Evolutionary conservation across 2,888 invertebrate species (phyloP).

Genomic region (Cetonia aurata): DNA sequence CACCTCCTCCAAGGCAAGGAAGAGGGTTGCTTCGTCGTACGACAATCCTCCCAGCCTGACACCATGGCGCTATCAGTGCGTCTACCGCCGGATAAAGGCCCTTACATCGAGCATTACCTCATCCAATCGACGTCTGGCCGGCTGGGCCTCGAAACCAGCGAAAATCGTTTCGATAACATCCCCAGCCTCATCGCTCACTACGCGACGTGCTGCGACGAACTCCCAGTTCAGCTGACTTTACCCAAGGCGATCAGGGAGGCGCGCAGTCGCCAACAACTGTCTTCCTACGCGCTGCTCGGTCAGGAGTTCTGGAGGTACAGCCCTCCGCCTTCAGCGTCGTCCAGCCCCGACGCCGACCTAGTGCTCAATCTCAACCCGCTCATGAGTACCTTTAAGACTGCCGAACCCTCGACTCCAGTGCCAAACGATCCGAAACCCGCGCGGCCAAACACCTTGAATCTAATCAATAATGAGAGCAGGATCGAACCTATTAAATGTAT

Average conservation of each 20-base stretch:
- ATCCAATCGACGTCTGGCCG: conserved; percentile 84
- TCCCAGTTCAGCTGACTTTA: conserved; percentile 89
- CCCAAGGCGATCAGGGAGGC: conserved; percentile 86
- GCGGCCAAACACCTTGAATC: conserved; percentile 85
- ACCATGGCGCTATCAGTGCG: conserved; percentile 97
- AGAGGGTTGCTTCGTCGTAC: conserved; percentile 94
- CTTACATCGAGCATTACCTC: conserved; percentile 96
- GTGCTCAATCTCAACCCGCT: conserved; percentile 84
- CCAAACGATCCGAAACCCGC: conserved; percentile 70
- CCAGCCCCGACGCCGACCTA: conserved; percentile 74
- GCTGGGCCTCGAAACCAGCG: conserved; percentile 93
- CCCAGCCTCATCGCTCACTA: conserved; percentile 94
- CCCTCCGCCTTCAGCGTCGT: conserved; percentile 62
- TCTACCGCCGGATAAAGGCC: conserved; percentile 86
- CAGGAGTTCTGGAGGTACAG: conserved; percentile 83
- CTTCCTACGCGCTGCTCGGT: conserved; percentile 90
- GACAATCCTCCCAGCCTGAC: conserved; percentile 92
- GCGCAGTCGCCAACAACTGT: conserved; percentile 89
- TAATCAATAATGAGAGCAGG: conserved; percentile 68
- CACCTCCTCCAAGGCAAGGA: conserved; percentile 94
- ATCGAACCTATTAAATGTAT: conserved; percentile 52
- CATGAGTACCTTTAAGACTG: conserved; percentile 79
- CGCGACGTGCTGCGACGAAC: conserved; percentile 92
- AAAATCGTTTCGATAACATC: conserved; percentile 93
- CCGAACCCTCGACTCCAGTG: conserved; percentile 69